A percentile compares a stretch with the other conserved stretches of the same genome.
These are phyloP conservation scores for Cyprinus carpio DNA, from an alignment of 2,113 vertebrate genomes.

Conservation along the genomic window DNA sequence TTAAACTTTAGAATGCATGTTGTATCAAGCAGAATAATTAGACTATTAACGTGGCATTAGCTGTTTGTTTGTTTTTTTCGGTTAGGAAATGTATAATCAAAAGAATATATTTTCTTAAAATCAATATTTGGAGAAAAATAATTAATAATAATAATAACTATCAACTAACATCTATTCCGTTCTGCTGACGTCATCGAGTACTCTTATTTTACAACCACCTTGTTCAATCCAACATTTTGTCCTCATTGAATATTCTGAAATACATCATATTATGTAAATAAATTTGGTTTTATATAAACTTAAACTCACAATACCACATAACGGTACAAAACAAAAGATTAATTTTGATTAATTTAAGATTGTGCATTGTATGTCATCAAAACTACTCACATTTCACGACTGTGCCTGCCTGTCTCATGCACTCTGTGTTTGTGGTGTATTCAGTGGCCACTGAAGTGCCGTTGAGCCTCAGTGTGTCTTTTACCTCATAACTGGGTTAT, in stretches of 20 bases:
- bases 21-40: not conserved
- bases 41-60: not conserved
- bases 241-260: not conserved
- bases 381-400: conserved; percentile 65
- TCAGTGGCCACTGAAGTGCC: not conserved
- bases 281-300: not conserved
- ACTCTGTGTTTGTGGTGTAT: conserved; percentile 48
- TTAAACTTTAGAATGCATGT: not conserved
- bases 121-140: not conserved
- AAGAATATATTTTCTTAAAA: not conserved
- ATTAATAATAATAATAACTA: not conserved
- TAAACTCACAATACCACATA: not conserved
- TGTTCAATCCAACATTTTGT: not conserved
- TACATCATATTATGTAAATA: not conserved
- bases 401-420: conserved; percentile 38
- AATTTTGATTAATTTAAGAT: not conserved
- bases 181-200: not conserved
- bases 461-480: conserved; percentile 13
- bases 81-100: not conserved
- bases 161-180: not conserved
- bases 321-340: not conserved
- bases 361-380: not conserved
- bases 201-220: not conserved
- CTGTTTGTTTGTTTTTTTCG: not conserved
- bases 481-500: conserved; percentile 49